Conservation (phyloP, 2,113 vertebrate genomes). For the Andinoacara biseriatus region DNA sequence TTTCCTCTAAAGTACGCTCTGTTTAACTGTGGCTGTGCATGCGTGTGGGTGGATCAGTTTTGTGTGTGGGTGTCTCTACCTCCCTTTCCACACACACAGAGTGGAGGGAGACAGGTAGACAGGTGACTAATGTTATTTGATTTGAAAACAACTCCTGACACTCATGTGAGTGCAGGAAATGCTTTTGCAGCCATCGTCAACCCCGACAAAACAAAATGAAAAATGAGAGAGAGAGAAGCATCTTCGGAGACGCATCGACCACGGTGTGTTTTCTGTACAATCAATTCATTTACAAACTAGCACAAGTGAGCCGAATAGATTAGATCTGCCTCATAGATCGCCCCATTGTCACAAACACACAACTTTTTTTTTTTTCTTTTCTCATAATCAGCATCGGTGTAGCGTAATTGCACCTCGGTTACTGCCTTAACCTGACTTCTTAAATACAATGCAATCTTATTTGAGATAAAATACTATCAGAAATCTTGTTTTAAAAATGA, state of each 20-base stretch:
- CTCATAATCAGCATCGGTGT: background rate
- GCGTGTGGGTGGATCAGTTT: too few species aligned
- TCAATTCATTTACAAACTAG: constrained; percentile 7
- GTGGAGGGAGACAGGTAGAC: background rate
- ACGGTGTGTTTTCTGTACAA: background rate
- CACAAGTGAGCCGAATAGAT: background rate
- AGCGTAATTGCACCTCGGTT: background rate
- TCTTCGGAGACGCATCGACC: background rate
- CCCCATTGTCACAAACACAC: background rate
- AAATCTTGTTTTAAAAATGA: background rate
- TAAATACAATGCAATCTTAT: background rate
- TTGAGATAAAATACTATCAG: background rate
- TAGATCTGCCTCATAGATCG: background rate
- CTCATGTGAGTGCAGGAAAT: too few species aligned
- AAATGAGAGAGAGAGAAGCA: too few species aligned
- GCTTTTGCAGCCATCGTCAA: background rate
- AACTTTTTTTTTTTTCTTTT: too few species aligned
- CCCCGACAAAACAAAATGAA: background rate
- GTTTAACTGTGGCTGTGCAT: background rate
- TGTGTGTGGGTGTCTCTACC: background rate
- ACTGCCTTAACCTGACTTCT: too few species aligned
- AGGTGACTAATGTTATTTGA: background rate
- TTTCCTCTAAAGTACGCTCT: background rate
- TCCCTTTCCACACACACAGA: background rate
- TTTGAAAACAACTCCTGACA: background rate